Percentiles rank a stretch among this genome's conserved stretches.
These are phyloP conservation scores for Artemisiospiza belli DNA, from an alignment of 2,113 vertebrate species.

Conservation along the genomic window DNA sequence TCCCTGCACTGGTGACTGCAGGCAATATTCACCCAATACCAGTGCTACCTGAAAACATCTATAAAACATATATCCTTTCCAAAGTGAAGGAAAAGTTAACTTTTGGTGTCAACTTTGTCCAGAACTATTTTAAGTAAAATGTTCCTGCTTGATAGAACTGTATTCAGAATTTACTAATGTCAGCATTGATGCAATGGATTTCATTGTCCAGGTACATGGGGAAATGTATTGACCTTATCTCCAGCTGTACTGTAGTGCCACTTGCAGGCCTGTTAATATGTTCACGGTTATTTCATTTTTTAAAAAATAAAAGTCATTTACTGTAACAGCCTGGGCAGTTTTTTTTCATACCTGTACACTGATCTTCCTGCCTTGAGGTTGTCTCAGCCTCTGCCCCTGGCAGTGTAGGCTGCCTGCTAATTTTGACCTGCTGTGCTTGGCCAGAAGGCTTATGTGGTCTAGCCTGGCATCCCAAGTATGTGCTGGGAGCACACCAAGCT, in stretches of 20 bases:
- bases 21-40: constrained; percentile 66
- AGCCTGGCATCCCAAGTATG: fast-evolving
- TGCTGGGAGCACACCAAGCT: neutral
- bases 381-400: neutral
- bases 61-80: constrained; percentile 68
- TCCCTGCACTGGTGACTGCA: constrained; percentile 65
- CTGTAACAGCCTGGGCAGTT: constrained; percentile 66
- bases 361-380: neutral
- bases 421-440: neutral
- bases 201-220: constrained; percentile 75
- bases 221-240: constrained; percentile 78
- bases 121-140: constrained; percentile 79
- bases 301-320: constrained; percentile 84
- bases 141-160: constrained; percentile 77
- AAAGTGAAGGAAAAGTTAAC: constrained; percentile 68
- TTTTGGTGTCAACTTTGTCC: constrained; percentile 76
- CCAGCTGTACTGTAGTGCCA: constrained; percentile 82
- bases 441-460: neutral
- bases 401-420: neutral
- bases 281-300: constrained; percentile 82
- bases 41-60: constrained; percentile 70
- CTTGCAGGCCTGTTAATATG: constrained; percentile 84
- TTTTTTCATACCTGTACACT: neutral
- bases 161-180: constrained; percentile 75
- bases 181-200: constrained; percentile 75